These are phyloP conservation scores for Sycophila sp. DNA, from an alignment of 1,140 invertebrate genomes.

Conservation along the genomic window DNA sequence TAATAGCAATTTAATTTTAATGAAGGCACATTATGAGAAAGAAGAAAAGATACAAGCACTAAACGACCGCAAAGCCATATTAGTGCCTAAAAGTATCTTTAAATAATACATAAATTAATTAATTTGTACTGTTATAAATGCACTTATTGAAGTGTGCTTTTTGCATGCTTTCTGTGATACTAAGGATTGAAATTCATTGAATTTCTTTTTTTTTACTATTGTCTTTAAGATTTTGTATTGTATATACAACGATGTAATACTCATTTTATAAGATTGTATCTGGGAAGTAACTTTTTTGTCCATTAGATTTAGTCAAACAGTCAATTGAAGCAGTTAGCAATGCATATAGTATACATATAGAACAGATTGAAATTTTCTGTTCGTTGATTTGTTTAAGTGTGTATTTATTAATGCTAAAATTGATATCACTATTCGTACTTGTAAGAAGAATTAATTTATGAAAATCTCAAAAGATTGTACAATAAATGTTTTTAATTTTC, in stretches of 20 bases:
- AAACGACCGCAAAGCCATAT: constrained; percentile 22
- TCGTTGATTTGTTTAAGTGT: constrained; percentile 12
- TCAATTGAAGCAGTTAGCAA: not conserved
- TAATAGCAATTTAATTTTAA: not conserved
- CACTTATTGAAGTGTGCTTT: not conserved
- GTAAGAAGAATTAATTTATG: constrained; percentile 7
- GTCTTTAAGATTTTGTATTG: not conserved
- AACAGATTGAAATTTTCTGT: constrained; percentile 15
- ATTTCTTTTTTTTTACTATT: constrained; percentile 22
- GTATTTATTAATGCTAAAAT: not conserved
- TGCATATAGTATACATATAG: too few species aligned
- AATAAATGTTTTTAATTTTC: constrained; percentile 20
- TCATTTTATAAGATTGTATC: constrained; percentile 14
- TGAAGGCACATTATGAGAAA: not conserved
- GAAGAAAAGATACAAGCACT: constrained; percentile 25
- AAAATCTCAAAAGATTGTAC: not conserved
- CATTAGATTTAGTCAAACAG: constrained; percentile 9
- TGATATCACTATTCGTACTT: not conserved
- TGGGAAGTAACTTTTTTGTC: constrained; percentile 9
- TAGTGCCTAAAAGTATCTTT: constrained; percentile 34
- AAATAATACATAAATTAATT: constrained; percentile 7
- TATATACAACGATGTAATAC: constrained; percentile 9
- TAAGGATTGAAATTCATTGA: not conserved
- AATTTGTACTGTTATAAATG: not conserved
- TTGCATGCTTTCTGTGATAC: constrained; percentile 32